phyloP scores from a whole-genome alignment of 2,113 vertebrate species.

The Equus quagga region DNA sequence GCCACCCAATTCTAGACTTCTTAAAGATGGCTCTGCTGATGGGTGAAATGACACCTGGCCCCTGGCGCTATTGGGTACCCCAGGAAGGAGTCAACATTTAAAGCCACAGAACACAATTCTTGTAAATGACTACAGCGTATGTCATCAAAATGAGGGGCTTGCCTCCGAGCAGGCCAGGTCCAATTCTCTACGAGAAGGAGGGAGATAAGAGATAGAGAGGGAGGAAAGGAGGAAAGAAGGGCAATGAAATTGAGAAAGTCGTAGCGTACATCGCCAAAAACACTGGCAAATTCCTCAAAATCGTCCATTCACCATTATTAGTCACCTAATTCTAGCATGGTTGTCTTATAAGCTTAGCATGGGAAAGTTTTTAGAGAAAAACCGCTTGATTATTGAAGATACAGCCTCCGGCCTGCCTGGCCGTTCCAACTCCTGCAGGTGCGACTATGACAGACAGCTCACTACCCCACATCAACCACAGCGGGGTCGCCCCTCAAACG shows the following conservation, averaged over 20 bases:
- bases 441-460: rapidly evolving
- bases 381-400: not conserved
- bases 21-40: conserved; percentile 76
- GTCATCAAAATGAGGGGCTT: conserved; percentile 26
- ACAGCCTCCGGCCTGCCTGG: not conserved
- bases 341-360: not conserved
- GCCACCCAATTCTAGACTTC: conserved; percentile 62
- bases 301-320: not conserved
- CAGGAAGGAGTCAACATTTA: conserved; percentile 67
- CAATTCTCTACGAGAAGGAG: not conserved
- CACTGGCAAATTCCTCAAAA: not conserved
- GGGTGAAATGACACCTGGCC: conserved; percentile 78
- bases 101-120: conserved; percentile 74
- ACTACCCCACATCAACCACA: not conserved
- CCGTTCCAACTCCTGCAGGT: not conserved
- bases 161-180: conserved; percentile 54
- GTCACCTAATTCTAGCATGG: not conserved
- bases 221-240: not conserved
- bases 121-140: conserved; percentile 36
- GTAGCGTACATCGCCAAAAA: not conserved
- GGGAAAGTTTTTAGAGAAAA: not conserved
- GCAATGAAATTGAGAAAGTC: not conserved
- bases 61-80: conserved; percentile 72
- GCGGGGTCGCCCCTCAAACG: not conserved
- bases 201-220: not conserved